These are phyloP conservation scores for Achatina immaculata DNA, from an alignment of 1,140 invertebrate genomes.

Conservation along the genomic window DNA sequence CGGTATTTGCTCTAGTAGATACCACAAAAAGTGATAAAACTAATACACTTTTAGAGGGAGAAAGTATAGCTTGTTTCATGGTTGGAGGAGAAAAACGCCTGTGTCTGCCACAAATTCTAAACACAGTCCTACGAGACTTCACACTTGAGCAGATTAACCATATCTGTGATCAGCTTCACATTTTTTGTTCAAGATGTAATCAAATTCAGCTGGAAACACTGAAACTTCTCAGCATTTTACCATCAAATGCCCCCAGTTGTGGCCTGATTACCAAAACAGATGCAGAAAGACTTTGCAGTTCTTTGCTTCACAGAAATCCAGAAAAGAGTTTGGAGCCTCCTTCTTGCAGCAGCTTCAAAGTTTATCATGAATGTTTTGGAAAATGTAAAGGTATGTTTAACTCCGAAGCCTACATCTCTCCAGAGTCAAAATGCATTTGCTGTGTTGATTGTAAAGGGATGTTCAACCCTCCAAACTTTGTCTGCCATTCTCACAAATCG, in stretches of 20 bases:
- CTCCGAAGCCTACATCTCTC: constrained; percentile 82
- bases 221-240: constrained; percentile 83
- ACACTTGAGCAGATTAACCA: constrained; percentile 86
- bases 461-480: constrained; percentile 91
- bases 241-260: constrained; percentile 85
- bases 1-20: constrained; percentile 87
- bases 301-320: constrained; percentile 74
- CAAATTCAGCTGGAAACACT: constrained; percentile 91
- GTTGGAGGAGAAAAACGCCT: constrained; percentile 95
- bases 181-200: constrained; percentile 94
- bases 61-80: constrained; percentile 93
- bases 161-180: constrained; percentile 94
- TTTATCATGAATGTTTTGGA: constrained; percentile 97
- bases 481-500: constrained; percentile 89
- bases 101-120: constrained; percentile 94
- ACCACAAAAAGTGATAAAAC: constrained; percentile 82
- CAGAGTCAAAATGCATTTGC: constrained; percentile 87
- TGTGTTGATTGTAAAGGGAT: constrained; percentile 89
- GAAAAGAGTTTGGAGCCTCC: constrained; percentile 56
- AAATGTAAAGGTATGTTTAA: constrained; percentile 89
- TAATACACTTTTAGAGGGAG: constrained; percentile 90
- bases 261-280: constrained; percentile 97
- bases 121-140: constrained; percentile 90
- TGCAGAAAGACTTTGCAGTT: constrained; percentile 92
- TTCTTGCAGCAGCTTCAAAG: constrained; percentile 73